These are phyloP conservation scores for Microctenopoma stevenorrisi DNA, from an alignment of 2,797 vertebrate species.

Conservation along the genomic window DNA sequence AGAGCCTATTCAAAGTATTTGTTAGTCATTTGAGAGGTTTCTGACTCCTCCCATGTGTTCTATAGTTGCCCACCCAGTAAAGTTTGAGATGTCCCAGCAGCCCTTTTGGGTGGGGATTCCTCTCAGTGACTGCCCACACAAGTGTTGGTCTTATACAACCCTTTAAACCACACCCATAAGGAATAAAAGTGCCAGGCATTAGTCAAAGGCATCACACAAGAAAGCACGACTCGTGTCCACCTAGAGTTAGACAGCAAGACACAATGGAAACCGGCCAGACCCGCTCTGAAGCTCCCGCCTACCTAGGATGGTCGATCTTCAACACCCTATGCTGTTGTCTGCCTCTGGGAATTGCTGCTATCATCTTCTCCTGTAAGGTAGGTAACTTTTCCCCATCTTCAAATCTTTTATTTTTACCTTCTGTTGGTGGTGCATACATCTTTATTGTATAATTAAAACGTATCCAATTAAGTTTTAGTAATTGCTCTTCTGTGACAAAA, in stretches of 20 bases:
- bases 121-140: neutral
- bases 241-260: conserved; percentile 3
- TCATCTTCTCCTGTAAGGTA: conserved; percentile 73
- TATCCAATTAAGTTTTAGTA: too few species aligned
- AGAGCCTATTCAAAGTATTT: neutral
- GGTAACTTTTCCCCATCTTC: conserved; percentile 10
- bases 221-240: neutral
- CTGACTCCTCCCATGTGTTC: too few species aligned
- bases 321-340: conserved; percentile 78
- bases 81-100: neutral
- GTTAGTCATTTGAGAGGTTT: neutral
- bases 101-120: neutral
- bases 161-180: conserved; percentile 51
- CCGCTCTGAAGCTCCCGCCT: conserved; percentile 36
- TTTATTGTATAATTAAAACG: neutral
- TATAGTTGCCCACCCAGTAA: neutral
- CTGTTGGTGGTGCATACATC: neutral
- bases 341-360: conserved; percentile 77
- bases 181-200: conserved; percentile 35
- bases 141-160: neutral
- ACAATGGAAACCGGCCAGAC: conserved; percentile 60
- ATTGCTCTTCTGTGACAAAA: neutral
- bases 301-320: conserved; percentile 77
- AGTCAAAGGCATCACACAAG: neutral
- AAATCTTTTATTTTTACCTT: neutral